phyloP scores from a whole-genome alignment of 1,140 invertebrate genomes.

The Dendroctonus valens region DNA sequence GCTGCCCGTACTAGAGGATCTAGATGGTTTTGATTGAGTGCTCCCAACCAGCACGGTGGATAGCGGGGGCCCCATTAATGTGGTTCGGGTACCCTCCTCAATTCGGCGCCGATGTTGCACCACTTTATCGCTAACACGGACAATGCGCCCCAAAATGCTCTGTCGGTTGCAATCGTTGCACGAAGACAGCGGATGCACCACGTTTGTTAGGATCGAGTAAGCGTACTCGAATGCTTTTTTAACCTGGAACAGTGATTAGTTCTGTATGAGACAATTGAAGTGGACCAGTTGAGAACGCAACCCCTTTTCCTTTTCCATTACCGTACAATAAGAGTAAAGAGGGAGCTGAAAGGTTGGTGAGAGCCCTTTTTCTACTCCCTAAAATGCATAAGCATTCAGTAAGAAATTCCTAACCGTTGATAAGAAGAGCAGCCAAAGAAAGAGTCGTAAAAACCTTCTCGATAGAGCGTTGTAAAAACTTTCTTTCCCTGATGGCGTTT shows the following conservation, averaged over 20 bases:
- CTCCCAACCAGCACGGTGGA: slow-evolving; percentile 3
- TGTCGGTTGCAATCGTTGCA: slow-evolving; percentile 55
- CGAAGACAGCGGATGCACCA: slow-evolving; percentile 67
- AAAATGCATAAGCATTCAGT: too few species aligned
- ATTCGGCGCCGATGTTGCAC: slow-evolving; percentile 81
- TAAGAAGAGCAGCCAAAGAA: too few species aligned
- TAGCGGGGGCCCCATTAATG: neutral
- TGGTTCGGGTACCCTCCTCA: slow-evolving; percentile 30
- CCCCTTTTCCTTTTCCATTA: too few species aligned
- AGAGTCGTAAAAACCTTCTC: too few species aligned
- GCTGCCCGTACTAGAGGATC: slow-evolving; percentile 47
- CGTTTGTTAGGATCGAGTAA: slow-evolving; percentile 80
- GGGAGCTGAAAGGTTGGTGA: too few species aligned
- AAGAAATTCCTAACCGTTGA: too few species aligned
- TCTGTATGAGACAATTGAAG: too few species aligned
- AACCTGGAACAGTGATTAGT: slow-evolving; percentile 62
- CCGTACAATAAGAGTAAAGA: too few species aligned
- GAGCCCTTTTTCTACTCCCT: too few species aligned
- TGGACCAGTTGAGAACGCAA: too few species aligned
- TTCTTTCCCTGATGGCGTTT: too few species aligned
- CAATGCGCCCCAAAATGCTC: slow-evolving; percentile 84
- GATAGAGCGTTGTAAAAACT: too few species aligned
- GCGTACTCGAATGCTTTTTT: slow-evolving; percentile 96
- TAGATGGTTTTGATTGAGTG: slow-evolving; percentile 33
- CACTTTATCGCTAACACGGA: slow-evolving; percentile 91